Conservation (phyloP, 2,888 invertebrate genomes). For the Dione juno region DNA sequence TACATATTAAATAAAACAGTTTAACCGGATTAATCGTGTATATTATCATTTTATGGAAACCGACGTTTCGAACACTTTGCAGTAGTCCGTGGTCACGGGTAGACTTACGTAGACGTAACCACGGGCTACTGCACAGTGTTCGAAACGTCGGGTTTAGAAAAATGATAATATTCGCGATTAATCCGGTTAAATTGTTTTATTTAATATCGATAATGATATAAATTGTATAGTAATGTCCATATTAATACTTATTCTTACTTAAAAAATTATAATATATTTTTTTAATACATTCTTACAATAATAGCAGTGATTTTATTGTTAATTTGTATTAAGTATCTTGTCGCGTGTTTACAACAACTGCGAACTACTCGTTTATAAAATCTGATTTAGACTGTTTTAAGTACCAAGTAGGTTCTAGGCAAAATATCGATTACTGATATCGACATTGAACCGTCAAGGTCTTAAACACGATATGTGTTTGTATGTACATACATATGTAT, state of each 20-base stretch:
- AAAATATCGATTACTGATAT: constrained; percentile 65
- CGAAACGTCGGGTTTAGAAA: too few species aligned
- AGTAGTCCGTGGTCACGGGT: too few species aligned
- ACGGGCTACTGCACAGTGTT: too few species aligned
- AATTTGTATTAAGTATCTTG: not conserved
- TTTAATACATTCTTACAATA: not conserved
- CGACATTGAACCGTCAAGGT: constrained; percentile 73
- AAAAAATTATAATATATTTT: not conserved
- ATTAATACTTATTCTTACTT: not conserved
- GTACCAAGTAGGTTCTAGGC: constrained; percentile 51
- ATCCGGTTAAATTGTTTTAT: too few species aligned
- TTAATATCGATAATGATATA: too few species aligned
- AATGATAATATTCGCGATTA: too few species aligned
- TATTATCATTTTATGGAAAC: too few species aligned
- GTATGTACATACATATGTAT: not conserved
- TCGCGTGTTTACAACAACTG: constrained; percentile 1
- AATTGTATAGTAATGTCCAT: not conserved
- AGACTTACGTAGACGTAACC: too few species aligned
- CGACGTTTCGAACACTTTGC: too few species aligned
- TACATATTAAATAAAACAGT: too few species aligned
- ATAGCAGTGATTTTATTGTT: not conserved
- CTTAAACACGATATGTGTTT: constrained; percentile 10
- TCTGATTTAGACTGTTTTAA: constrained; percentile 27
- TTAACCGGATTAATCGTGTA: too few species aligned
- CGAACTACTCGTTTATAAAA: constrained; percentile 16